These are phyloP conservation scores for Psophia crepitans DNA, from an alignment of 2,113 vertebrate genomes.

Conservation along the genomic window DNA sequence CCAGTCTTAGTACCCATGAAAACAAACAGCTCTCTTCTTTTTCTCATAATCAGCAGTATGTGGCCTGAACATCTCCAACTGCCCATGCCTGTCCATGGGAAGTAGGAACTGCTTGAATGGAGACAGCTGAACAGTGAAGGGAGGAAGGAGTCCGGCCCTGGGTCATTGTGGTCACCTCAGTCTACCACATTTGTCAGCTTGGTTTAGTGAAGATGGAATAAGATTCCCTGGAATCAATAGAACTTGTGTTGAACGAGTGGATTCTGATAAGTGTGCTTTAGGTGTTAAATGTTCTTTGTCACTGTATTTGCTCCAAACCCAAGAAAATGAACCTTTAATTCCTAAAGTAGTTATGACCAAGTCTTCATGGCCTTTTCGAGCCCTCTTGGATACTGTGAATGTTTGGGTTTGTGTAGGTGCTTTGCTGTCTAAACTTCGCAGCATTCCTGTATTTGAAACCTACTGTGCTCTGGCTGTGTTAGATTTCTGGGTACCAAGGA, in stretches of 20 bases:
- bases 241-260: neutral
- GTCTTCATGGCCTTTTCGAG: neutral
- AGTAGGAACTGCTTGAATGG: neutral
- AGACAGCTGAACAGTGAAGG: neutral
- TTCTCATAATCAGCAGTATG: neutral
- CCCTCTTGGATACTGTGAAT: neutral
- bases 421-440: neutral
- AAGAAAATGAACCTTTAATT: neutral
- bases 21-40: neutral
- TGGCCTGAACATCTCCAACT: neutral
- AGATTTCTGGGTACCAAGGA: neutral
- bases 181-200: neutral
- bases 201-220: accelerated
- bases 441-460: neutral
- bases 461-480: neutral
- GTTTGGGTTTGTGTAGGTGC: neutral
- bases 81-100: neutral
- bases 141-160: neutral
- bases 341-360: accelerated
- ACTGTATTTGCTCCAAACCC: neutral
- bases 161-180: neutral
- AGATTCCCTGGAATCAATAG: neutral
- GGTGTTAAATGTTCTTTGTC: neutral
- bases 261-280: neutral
- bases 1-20: neutral